These are phyloP conservation scores for Clarias macrocephalus DNA, from an alignment of 2,113 vertebrate genomes.

Conservation along the genomic window DNA sequence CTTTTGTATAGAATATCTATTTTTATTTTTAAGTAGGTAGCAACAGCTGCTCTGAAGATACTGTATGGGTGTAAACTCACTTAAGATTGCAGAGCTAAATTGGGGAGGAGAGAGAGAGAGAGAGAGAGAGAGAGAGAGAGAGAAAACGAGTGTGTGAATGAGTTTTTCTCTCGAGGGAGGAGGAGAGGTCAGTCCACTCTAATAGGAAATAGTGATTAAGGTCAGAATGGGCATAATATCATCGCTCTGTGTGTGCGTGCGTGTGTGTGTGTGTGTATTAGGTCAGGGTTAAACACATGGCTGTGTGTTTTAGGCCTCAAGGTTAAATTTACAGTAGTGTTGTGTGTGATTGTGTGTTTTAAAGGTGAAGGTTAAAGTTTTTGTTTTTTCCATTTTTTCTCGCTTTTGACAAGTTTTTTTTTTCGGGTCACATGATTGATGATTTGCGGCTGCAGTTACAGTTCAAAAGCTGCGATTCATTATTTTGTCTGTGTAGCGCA, in stretches of 20 bases:
- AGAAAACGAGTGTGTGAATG: slow-evolving; percentile 60
- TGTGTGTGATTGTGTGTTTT: slow-evolving; percentile 38
- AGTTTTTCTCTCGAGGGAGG: slow-evolving; percentile 70
- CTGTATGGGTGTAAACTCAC: slow-evolving; percentile 70
- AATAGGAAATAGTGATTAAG: slow-evolving; percentile 74
- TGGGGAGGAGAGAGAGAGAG: slow-evolving; percentile 59
- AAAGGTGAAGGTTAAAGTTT: slow-evolving; percentile 25
- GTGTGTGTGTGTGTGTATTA: slow-evolving; percentile 30
- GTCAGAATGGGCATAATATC: slow-evolving; percentile 59
- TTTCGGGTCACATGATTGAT: background rate
- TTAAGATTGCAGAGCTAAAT: slow-evolving; percentile 69
- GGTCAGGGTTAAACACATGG: slow-evolving; percentile 52
- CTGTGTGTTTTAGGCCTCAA: slow-evolving; percentile 45
- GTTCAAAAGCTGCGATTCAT: slow-evolving; percentile 31
- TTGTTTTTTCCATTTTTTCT: background rate
- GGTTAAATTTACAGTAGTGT: slow-evolving; percentile 48
- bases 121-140: slow-evolving; percentile 25
- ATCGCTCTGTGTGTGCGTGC: slow-evolving; percentile 44
- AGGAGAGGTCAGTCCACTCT: slow-evolving; percentile 65
- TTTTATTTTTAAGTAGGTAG: background rate
- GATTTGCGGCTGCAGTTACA: slow-evolving; percentile 23
- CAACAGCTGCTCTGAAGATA: slow-evolving; percentile 61
- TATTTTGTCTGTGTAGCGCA: slow-evolving; percentile 1
- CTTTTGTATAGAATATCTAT: too few relatives aligned
- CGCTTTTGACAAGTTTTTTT: slow-evolving; percentile 49